Evolutionary conservation across 2,113 vertebrate species (phyloP), one percentile per base, ranked within the genome.

Genomic region (Daboia siamensis): DNA sequence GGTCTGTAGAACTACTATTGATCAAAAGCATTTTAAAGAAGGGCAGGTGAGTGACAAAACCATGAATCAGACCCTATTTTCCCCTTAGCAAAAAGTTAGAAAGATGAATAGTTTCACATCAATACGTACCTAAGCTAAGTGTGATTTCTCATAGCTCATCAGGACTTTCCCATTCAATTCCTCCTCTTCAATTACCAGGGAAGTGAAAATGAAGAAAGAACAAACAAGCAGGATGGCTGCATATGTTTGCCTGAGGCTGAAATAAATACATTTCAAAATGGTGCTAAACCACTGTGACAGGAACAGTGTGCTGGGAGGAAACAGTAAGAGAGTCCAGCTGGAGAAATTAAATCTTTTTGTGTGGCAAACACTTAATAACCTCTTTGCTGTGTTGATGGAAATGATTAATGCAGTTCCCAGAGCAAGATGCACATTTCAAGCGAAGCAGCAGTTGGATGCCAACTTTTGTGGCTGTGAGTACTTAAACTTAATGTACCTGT

Each of bases 211-310:
- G 59, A 96, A 94, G 93, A 87, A 89, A 96, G 92, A 96, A 80
- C 46, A 93, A 96, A 93, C 84, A 90, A 95, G 90, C 23, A 94
- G 94, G 92, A 95, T 94, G 33, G 51, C 69, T 93, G 59, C 57
- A 92, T 57, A 8, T 93, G 92, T 1, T 90, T 94, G 93, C 95
- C 91, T 92, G 89, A 93, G 95, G 95, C 94, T 88, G 91, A 96
- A 95, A 84, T 84, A 94, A 96, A 96, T 91, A n/a, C 88, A 89
- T 94, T 97, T 97, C 92, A 94, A 96, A 95, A 90, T 56, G 92
- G 80, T 93, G 92, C 85, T 91, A 92, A 96, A 93, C 56, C 85
- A 93, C 88, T 94, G 88, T 96, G 95, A 96, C 92, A 95, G 96
- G 94, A 96, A 87, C 87, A 94, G 33, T 91, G 54, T 94, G 51